A percentile compares a stretch with the other conserved stretches of the same genome.
phyloP scores from a whole-genome alignment of 2,113 vertebrate species.

The Paraplagusia blochii region DNA sequence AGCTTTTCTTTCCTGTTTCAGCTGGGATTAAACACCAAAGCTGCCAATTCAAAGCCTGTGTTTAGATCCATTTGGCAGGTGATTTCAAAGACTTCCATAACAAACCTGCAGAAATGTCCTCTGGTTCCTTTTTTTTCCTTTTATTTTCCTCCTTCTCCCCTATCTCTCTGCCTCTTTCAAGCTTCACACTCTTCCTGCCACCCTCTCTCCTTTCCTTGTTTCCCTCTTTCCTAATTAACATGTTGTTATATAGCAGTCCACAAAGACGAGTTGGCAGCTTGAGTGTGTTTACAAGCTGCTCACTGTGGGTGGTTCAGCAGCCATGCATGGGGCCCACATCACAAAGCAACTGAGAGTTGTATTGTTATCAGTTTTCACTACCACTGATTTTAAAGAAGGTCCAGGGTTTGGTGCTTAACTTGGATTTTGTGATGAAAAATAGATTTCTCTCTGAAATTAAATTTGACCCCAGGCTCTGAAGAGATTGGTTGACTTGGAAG shows the following conservation, averaged over 20 bases:
- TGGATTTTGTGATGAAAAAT: not conserved
- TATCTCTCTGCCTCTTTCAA: not conserved
- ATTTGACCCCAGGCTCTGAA: no score
- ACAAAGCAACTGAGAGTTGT: conserved; percentile 13
- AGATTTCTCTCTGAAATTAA: no score
- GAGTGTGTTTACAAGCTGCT: conserved; percentile 53
- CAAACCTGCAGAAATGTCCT: conserved; percentile 1
- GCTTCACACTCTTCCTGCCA: not conserved
- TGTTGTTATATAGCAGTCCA: conserved; percentile 45
- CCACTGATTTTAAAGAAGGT: not conserved
- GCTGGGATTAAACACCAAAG: no score
- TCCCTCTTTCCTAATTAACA: conserved; percentile 50
- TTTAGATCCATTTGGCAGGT: conserved; percentile 4
- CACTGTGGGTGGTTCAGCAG: conserved; percentile 45
- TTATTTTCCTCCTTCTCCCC: not conserved
- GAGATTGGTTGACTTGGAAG: no score
- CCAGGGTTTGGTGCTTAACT: no score
- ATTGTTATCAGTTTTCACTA: not conserved
- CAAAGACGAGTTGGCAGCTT: conserved; percentile 46
- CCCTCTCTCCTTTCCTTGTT: conserved; percentile 6
- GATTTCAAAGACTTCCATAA: not conserved
- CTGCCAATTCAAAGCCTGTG: not conserved
- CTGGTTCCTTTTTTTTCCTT: not conserved
- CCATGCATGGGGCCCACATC: conserved; percentile 17
- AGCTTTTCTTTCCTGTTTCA: no score